These are phyloP conservation scores for Alectura lathami DNA, from an alignment of 2,113 vertebrate genomes.

Conservation along the genomic window DNA sequence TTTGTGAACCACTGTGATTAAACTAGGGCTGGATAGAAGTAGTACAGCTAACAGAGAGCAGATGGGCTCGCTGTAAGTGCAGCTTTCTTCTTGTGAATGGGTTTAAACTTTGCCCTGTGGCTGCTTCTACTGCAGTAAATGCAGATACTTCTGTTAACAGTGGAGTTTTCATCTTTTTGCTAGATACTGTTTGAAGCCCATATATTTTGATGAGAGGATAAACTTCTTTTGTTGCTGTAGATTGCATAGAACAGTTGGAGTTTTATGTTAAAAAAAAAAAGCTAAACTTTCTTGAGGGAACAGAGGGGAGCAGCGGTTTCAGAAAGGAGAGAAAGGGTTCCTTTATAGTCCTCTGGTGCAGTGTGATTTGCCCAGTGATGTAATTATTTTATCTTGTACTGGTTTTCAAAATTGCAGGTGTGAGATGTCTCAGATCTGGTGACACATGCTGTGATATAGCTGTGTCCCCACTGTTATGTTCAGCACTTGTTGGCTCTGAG, in stretches of 20 bases:
- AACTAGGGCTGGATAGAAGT: background rate
- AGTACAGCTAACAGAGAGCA: background rate
- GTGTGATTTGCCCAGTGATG: background rate
- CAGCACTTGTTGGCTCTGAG: constrained; percentile 3
- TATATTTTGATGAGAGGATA: background rate
- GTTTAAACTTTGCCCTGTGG: constrained; percentile 25
- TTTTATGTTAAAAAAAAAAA: constrained; percentile 24
- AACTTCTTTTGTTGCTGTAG: constrained; percentile 3
- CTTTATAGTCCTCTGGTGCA: background rate
- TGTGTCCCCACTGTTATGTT: background rate
- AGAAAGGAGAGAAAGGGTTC: background rate
- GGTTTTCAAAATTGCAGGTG: background rate
- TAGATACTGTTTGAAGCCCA: background rate
- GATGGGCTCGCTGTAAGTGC: background rate
- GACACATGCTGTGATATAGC: background rate
- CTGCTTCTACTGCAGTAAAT: constrained; percentile 29
- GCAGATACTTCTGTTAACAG: background rate
- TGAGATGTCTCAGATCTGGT: background rate
- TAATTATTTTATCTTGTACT: background rate
- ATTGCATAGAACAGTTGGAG: constrained; percentile 25
- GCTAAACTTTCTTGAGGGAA: constrained; percentile 1
- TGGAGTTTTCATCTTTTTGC: background rate
- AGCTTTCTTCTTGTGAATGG: background rate
- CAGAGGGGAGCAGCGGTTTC: background rate
- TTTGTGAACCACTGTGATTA: background rate